Conservation (phyloP, 2,888 invertebrate genomes). For the Entomobrya multifasciata region DNA sequence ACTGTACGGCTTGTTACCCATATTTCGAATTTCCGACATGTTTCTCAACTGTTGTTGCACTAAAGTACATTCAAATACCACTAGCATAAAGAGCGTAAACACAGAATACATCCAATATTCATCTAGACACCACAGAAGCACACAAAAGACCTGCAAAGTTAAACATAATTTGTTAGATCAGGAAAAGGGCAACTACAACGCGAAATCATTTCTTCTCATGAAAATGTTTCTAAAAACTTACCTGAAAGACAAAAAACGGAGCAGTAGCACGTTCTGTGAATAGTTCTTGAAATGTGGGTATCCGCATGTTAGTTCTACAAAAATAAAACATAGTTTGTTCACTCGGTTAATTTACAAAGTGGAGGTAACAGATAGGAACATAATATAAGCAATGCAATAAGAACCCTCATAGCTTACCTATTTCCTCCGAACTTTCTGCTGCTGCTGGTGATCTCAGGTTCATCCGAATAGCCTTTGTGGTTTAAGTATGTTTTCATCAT, state of each 20-base stretch:
- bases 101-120: slow-evolving; percentile 99
- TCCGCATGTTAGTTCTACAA: slow-evolving; percentile 88
- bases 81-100: slow-evolving; percentile 96
- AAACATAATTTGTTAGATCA: too few relatives aligned
- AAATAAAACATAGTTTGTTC: background rate
- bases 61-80: slow-evolving; percentile 97
- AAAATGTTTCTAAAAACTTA: slow-evolving; percentile 40
- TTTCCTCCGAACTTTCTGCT: slow-evolving; percentile 94
- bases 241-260: slow-evolving; percentile 99
- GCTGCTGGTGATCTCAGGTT: slow-evolving; percentile 88
- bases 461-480: slow-evolving; percentile 94
- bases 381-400: slow-evolving; percentile 71
- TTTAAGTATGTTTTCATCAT: slow-evolving; percentile 88
- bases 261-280: slow-evolving; percentile 99
- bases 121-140: slow-evolving; percentile 98
- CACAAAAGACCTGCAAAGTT: slow-evolving; percentile 99
- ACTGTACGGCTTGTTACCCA: slow-evolving; percentile 98
- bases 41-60: slow-evolving; percentile 98
- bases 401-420: too few relatives aligned
- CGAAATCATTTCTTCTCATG: too few relatives aligned
- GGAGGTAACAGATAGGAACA: background rate
- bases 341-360: background rate
- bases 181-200: too few relatives aligned
- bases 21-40: slow-evolving; percentile 99
- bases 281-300: slow-evolving; percentile 97